Percentiles rank a stretch among this genome's conserved stretches.
These are phyloP conservation scores for Nyctalus aviator DNA, from an alignment of 2,797 vertebrate genomes.

Conservation along the genomic window DNA sequence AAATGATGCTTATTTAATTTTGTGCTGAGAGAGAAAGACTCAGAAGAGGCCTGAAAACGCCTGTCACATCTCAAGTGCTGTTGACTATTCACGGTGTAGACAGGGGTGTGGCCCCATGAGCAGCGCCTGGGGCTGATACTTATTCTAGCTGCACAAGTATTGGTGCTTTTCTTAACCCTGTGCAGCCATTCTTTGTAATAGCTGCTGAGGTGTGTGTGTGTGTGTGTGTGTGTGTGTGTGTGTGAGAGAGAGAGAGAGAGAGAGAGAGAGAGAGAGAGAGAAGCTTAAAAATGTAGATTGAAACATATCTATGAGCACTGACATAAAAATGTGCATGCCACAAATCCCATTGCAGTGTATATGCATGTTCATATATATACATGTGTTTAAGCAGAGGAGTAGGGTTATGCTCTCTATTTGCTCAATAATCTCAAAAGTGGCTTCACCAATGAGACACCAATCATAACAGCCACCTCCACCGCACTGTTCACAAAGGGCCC, in stretches of 20 bases:
- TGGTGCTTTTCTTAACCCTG: not conserved
- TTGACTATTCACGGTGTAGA: not conserved
- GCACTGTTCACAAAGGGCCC: not conserved
- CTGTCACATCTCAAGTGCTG: not conserved
- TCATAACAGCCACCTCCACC: no score
- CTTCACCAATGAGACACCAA: not conserved
- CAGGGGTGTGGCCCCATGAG: not conserved
- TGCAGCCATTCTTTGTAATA: not conserved
- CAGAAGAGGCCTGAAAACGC: conserved; percentile 8
- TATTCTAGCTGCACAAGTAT: not conserved
- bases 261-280: not conserved
- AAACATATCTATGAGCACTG: not conserved
- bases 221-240: not conserved
- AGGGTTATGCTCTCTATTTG: not conserved
- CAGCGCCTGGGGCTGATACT: not conserved
- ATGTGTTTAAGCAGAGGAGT: not conserved
- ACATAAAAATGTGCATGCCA: not conserved
- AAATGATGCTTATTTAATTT: conserved; percentile 71
- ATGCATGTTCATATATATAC: not conserved
- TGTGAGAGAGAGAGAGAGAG: not conserved
- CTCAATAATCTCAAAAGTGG: not conserved
- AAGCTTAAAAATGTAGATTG: not conserved
- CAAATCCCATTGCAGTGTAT: no score
- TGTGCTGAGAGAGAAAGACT: conserved; percentile 27
- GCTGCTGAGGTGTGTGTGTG: not conserved